Evolutionary conservation across 2,888 invertebrate genomes (phyloP).

Genomic region (Stenotaenia linearis): DNA sequence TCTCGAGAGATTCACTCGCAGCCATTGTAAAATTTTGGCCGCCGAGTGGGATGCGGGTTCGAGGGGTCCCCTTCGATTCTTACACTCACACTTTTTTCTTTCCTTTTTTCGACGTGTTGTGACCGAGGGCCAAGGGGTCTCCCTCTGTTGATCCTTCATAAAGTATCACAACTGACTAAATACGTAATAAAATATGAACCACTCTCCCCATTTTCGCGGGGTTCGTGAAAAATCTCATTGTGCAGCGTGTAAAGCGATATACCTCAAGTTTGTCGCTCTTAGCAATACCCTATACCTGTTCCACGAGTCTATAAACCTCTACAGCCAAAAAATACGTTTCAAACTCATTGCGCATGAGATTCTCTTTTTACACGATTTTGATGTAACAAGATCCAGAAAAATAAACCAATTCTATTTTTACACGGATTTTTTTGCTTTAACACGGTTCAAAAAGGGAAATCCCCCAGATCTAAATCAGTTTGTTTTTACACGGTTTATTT

Average conservation of each 20-base stretch:
- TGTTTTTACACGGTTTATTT: too few species aligned
- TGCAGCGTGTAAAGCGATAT: constrained; percentile 12
- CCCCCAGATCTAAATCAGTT: too few species aligned
- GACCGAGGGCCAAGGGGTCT: constrained; percentile 26
- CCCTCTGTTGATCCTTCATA: constrained; percentile 26
- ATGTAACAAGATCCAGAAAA: too few species aligned
- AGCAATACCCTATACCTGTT: neutral
- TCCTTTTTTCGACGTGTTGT: neutral
- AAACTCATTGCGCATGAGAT: too few species aligned
- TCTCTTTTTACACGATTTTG: too few species aligned
- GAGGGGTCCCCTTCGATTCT: neutral
- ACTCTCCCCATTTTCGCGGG: constrained; percentile 11
- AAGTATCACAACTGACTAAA: constrained; percentile 26
- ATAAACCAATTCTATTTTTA: too few species aligned
- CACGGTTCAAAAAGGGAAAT: too few species aligned
- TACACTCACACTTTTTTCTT: neutral
- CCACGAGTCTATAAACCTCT: neutral
- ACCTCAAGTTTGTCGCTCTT: neutral
- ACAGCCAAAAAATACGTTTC: neutral
- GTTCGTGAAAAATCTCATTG: constrained; percentile 15
- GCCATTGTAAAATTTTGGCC: neutral
- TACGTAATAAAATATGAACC: constrained; percentile 23
- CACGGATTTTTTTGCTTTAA: too few species aligned
- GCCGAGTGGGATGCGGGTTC: constrained; percentile 26
- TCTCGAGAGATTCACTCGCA: constrained; percentile 12